Evolutionary conservation across 2,888 invertebrate species (phyloP).

Genomic region (Biston betularia): DNA sequence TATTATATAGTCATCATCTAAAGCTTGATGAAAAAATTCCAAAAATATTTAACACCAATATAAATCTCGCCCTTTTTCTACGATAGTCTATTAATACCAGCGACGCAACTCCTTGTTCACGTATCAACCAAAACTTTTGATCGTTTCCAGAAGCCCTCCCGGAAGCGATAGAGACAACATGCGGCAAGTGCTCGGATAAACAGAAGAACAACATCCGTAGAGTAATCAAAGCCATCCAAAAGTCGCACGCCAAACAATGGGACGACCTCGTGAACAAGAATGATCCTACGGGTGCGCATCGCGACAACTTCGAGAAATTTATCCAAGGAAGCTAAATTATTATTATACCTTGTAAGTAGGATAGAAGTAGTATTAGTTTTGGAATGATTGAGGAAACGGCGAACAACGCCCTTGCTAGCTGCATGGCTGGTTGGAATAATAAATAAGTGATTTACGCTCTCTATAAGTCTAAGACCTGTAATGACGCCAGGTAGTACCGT

Average conservation of each 20-base stretch:
- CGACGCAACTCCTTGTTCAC: too few species aligned
- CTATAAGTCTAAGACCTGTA: constrained; percentile 9
- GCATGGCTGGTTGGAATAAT: constrained; percentile 3
- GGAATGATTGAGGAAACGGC: constrained; percentile 8
- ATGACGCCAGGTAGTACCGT: constrained; percentile 4
- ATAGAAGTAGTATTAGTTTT: constrained; percentile 26
- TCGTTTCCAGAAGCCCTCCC: constrained; percentile 88
- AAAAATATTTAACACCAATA: too few species aligned
- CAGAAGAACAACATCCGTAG: constrained; percentile 87
- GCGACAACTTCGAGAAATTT: constrained; percentile 87
- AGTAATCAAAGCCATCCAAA: constrained; percentile 89
- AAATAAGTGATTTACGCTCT: constrained; percentile 42
- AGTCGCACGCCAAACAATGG: constrained; percentile 89
- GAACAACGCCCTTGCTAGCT: constrained; percentile 4
- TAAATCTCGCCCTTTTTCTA: too few species aligned
- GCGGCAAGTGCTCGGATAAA: constrained; percentile 89
- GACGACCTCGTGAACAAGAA: constrained; percentile 89
- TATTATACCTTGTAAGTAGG: constrained; percentile 29
- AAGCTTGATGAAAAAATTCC: too few species aligned
- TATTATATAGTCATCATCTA: too few species aligned
- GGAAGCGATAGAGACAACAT: constrained; percentile 89
- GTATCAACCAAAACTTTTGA: background rate
- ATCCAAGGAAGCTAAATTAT: constrained; percentile 67
- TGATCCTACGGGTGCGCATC: constrained; percentile 89
- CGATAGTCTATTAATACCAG: too few species aligned